Evolutionary conservation across 2,888 invertebrate genomes (phyloP).

Genomic region (Lithophane socia): DNA sequence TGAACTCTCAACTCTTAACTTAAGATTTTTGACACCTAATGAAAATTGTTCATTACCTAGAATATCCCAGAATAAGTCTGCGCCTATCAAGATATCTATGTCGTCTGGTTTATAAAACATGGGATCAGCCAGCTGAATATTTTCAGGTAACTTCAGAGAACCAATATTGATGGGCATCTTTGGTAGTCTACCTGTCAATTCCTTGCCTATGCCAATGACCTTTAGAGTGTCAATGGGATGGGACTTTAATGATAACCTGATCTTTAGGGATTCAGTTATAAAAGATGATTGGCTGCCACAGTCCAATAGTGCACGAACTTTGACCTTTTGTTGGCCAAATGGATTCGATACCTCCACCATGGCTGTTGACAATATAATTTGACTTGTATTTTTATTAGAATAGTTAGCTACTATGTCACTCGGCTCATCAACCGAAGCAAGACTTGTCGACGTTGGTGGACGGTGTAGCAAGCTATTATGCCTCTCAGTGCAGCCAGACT

Average conservation of each 20-base stretch:
- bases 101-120: too few relatives aligned
- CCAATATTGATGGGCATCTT: too few relatives aligned
- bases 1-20: too few relatives aligned
- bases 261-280: neutral
- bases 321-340: neutral
- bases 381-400: neutral
- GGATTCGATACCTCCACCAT: slow-evolving; percentile 24
- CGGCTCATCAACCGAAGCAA: neutral
- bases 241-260: neutral
- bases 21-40: too few relatives aligned
- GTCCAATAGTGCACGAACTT: slow-evolving; percentile 30
- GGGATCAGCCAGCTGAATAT: too few relatives aligned
- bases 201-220: too few relatives aligned
- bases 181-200: too few relatives aligned
- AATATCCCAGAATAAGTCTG: too few relatives aligned
- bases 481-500: slow-evolving; percentile 4
- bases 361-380: slow-evolving; percentile 28
- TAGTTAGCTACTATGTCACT: neutral
- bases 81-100: too few relatives aligned
- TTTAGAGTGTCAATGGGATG: neutral
- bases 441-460: neutral
- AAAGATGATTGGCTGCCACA: neutral
- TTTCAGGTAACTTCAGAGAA: too few relatives aligned
- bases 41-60: too few relatives aligned
- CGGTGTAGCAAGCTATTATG: slow-evolving; percentile 17